These are phyloP conservation scores for Nymphalis polychloros DNA, from an alignment of 2,888 invertebrate genomes.

Conservation along the genomic window DNA sequence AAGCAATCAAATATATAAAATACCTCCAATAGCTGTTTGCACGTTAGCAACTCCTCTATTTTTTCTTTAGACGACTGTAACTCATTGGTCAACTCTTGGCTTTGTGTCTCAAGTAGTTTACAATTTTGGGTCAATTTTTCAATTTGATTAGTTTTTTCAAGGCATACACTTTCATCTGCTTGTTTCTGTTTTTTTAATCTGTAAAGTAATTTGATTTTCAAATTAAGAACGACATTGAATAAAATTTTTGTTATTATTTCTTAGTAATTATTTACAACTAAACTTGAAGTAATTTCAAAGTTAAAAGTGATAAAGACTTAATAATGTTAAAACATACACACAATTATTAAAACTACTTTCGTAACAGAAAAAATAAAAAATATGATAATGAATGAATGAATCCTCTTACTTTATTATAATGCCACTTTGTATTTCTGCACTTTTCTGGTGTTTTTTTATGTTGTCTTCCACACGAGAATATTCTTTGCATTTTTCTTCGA, in stretches of 20 bases:
- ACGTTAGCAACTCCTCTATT: slow-evolving; percentile 51
- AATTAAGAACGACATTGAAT: background rate
- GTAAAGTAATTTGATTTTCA: slow-evolving; percentile 16
- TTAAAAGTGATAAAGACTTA: no score
- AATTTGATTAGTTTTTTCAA: slow-evolving; percentile 59
- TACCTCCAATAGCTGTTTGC: slow-evolving; percentile 48
- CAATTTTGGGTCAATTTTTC: slow-evolving; percentile 59
- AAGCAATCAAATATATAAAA: slow-evolving; percentile 5
- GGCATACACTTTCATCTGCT: slow-evolving; percentile 52
- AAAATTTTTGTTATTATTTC: no score
- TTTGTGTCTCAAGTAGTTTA: slow-evolving; percentile 54
- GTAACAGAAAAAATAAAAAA: background rate
- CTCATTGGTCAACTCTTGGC: slow-evolving; percentile 41
- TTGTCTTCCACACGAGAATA: slow-evolving; percentile 61
- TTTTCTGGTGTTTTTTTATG: slow-evolving; percentile 72
- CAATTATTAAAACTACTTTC: no score
- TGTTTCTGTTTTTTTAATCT: slow-evolving; percentile 67
- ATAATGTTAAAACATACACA: no score
- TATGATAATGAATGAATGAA: background rate
- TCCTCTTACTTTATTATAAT: slow-evolving; percentile 66
- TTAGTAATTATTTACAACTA: no score
- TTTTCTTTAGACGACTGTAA: slow-evolving; percentile 51
- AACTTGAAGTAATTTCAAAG: no score
- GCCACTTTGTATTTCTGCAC: slow-evolving; percentile 67
- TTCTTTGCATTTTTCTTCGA: slow-evolving; percentile 62